Evolutionary conservation across 2,113 vertebrate species (phyloP).

Genomic region (Rattus norvegicus): DNA sequence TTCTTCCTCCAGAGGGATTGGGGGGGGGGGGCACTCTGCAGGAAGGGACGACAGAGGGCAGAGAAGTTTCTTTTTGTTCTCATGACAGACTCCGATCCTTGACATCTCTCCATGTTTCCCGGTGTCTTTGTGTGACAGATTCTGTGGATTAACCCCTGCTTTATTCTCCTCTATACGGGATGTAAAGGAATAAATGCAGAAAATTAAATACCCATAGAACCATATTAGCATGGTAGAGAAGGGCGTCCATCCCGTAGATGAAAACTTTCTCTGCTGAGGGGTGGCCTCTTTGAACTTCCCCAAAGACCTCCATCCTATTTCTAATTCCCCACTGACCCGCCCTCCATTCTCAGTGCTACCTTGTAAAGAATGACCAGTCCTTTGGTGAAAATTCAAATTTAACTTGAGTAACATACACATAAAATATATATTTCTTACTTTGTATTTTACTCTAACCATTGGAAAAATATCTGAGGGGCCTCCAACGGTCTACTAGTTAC

Average conservation of each 20-base stretch:
- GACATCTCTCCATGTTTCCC: not conserved
- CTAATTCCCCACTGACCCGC: not conserved
- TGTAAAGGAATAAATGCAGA: not conserved
- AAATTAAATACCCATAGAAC: not conserved
- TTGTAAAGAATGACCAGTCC: not conserved
- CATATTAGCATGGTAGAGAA: not conserved
- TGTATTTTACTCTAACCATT: not conserved
- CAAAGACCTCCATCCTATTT: not conserved
- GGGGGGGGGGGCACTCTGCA: accelerated
- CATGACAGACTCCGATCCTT: not conserved
- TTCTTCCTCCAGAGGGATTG: not conserved
- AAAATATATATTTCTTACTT: not conserved
- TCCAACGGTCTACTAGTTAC: not conserved
- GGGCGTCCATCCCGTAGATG: not conserved
- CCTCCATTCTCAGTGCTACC: not conserved
- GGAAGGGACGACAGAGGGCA: not conserved
- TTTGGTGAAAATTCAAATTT: not conserved
- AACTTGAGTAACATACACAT: not conserved
- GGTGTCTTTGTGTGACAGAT: not conserved
- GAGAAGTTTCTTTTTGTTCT: not conserved
- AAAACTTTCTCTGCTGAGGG: not conserved
- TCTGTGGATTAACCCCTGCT: not conserved
- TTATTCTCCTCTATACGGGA: not conserved
- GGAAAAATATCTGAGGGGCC: not conserved
- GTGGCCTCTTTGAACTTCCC: not conserved